A percentile compares a stretch with the other conserved stretches of the same genome.
phyloP scores from a whole-genome alignment of 2,888 invertebrate genomes.

The Pardosa pseudoannulata region DNA sequence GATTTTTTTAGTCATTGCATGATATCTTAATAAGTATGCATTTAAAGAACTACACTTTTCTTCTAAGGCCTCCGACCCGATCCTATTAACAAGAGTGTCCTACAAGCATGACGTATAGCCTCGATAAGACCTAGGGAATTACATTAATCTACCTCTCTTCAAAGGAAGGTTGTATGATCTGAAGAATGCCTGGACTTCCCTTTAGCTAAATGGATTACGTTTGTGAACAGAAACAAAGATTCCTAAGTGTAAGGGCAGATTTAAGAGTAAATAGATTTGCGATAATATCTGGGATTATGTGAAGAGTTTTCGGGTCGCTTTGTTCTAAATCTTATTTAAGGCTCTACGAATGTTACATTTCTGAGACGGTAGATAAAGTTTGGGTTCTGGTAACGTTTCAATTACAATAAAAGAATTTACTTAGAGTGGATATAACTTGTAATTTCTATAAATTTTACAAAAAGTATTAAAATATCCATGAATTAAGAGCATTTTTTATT shows the following conservation, averaged over 20 bases:
- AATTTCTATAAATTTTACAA: too few relatives aligned
- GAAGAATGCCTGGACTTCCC: slow-evolving; percentile 22
- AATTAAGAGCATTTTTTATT: too few relatives aligned
- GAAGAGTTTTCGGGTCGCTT: slow-evolving; percentile 11
- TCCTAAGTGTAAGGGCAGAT: slow-evolving; percentile 29
- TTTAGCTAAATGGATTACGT: slow-evolving; percentile 45
- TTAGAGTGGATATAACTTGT: too few relatives aligned
- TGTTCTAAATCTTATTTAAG: neutral
- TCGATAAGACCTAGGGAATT: slow-evolving; percentile 32
- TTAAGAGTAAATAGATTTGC: slow-evolving; percentile 38
- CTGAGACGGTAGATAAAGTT: neutral
- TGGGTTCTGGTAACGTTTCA: too few relatives aligned
- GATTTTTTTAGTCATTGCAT: too few relatives aligned
- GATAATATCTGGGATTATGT: slow-evolving; percentile 45
- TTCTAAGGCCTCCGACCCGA: neutral
- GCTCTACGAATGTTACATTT: neutral
- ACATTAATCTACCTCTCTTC: slow-evolving; percentile 39
- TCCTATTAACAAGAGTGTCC: neutral
- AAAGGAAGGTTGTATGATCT: slow-evolving; percentile 8
- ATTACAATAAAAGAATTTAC: too few relatives aligned
- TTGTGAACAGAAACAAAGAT: slow-evolving; percentile 43
- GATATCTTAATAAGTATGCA: too few relatives aligned
- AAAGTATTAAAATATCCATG: too few relatives aligned
- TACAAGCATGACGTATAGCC: slow-evolving; percentile 28
- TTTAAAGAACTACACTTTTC: too few relatives aligned